These are phyloP conservation scores for Papilio machaon DNA, from an alignment of 1,140 invertebrate species.

Conservation along the genomic window DNA sequence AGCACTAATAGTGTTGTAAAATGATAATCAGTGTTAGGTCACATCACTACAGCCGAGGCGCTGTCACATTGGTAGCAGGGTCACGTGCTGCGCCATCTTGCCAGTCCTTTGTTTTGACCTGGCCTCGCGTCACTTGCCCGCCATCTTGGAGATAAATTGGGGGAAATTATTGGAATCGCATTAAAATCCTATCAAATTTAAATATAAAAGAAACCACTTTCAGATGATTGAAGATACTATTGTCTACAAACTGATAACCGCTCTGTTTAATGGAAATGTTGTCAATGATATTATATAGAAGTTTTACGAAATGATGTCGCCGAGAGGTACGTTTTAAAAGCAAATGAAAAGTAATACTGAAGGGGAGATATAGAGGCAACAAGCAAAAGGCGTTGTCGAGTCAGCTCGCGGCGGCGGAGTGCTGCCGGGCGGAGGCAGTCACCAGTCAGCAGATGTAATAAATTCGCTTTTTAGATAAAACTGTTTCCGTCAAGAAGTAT, in stretches of 20 bases:
- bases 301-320: neutral
- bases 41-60: constrained; percentile 1
- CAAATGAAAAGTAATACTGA: neutral
- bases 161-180: neutral
- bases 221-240: neutral
- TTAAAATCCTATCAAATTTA: neutral
- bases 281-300: neutral
- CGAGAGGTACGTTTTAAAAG: neutral
- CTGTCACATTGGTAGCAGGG: constrained; percentile 30
- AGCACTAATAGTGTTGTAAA: neutral
- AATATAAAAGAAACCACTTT: neutral
- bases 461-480: neutral
- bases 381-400: constrained; percentile 28
- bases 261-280: neutral
- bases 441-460: neutral
- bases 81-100: constrained; percentile 48
- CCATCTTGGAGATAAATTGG: constrained; percentile 40
- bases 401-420: neutral
- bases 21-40: neutral
- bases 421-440: neutral
- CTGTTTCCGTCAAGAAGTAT: neutral
- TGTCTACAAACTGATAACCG: neutral
- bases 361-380: constrained; percentile 2
- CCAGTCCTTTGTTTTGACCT: constrained; percentile 40
- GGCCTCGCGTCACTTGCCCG: neutral